Base-by-base conservation (phyloP, 35 echinoderm and acorn worm genomes). In the Apostichopus californicus region DNA sequence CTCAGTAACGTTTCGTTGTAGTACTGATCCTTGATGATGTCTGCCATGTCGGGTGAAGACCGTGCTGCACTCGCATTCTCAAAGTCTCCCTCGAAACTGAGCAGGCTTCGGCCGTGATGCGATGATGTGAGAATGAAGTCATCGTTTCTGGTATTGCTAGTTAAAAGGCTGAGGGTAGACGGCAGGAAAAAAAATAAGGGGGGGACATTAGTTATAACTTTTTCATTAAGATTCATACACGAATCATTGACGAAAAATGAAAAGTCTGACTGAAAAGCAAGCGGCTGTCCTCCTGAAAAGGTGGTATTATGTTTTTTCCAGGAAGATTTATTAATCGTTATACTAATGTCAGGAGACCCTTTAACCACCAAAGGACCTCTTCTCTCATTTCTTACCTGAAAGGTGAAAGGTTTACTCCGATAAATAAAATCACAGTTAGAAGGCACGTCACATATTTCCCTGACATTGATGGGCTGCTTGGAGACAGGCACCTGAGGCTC, bases 361-460 rank as follows among this genome's bases (percentile, higher is more conserved):
- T 46, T 46, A 46, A 2, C 34, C 34, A 25, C 34, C 34, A 46
- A 46, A 46, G 34, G 34, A 46, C 34, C 34, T 0, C 1, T 46
- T 46, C 34, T 46, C 34, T 46, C 34, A 46, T 46, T 3, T 46
- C 88, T 80, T 80, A 98, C 96, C 96, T 95, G 53, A 98, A 90
- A 83, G 96, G 96, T 53, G 93, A 78, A 79, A 98, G 86, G 64
- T 98, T 98, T 54, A 98, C 89, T 53, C 94, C 96, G 79, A 98
- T 71, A 73, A 98, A 90, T 55, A 98, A 73, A 18, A 98, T 78
- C 34, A 98, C 88, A 78, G 94, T 90, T 54, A 98, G 66, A 24
- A 98, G 91, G 90, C 92, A 98, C 8, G 92, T 92, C 20, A 94
- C 86, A 86, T 57, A 79, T 92, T 79, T 80, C 9, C 57, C 78